Base-by-base conservation (phyloP, 2,797 vertebrate genomes). In the Streptopelia turtur region DNA sequence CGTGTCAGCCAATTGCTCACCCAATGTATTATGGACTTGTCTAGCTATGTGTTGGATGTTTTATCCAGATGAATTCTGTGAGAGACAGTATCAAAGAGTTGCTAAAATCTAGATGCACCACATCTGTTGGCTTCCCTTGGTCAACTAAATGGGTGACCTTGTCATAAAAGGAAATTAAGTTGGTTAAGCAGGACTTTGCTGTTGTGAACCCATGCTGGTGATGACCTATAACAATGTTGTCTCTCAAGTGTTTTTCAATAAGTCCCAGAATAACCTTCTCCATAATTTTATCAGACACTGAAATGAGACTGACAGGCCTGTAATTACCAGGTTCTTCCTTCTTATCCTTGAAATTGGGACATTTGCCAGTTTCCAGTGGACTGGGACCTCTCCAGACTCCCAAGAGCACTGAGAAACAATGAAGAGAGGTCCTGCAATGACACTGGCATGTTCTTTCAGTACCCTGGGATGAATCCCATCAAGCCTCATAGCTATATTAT, bases 141-240 rank as follows among this genome's bases (percentile, higher is more conserved):
- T 52, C 35, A 47, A 5, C 23, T 52, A 13, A 3, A 10, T 13
- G 4, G 7, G 17, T 0, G 0, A 43, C 17, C 16, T 55, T 27
- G 27, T 31, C n/a, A 64, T 60, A 37, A 92, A 80, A 81, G 20
- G 12, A 80, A 57, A 66, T 57, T 16, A 30, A 18, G 17, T 16
- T 71, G 16, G 39, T 68, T n/a, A 59, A 68, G 22, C 7, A 55
- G 69, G 27, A 50, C 35, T 31, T 64, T 41, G 7, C 8, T 7
- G 20, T 52, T 1, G 3, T 31, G 47, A 90, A 20, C 11, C 13
- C 5, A 4, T 30, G 4, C 16, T 71, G 30, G 6, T 18, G 66
- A 14, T 39, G 11, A 11, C 17, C 53, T 39, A 6, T 27, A 16
- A 50, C n/a, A 53, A 14, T 3, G 0, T 12, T 66, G 20, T 70